A percentile compares a stretch with the other conserved stretches of the same genome.
Evolutionary conservation across 2,113 vertebrate species (phyloP).

Genomic region (Pachycephala philippinensis): DNA sequence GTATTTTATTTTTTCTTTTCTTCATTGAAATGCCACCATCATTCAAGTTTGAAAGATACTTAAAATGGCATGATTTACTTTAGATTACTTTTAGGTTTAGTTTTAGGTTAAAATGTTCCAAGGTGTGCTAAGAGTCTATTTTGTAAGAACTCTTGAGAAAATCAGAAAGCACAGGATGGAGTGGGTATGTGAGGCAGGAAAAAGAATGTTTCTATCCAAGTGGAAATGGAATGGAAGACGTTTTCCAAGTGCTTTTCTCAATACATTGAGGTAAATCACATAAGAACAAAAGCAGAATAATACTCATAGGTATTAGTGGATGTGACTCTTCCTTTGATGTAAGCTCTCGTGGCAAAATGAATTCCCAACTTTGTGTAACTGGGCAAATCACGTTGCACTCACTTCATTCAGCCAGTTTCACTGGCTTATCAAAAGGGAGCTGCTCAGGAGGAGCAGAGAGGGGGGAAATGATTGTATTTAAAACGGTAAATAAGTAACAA

Average conservation of each 20-base stretch:
- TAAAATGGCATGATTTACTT: not conserved
- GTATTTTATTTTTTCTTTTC: not conserved
- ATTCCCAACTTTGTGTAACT: not conserved
- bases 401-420: not conserved
- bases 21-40: not conserved
- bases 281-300: not conserved
- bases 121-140: not conserved
- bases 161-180: not conserved
- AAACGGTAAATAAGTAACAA: not conserved
- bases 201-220: not conserved
- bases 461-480: not conserved
- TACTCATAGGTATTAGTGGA: not conserved
- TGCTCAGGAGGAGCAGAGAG: not conserved
- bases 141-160: not conserved
- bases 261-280: not conserved
- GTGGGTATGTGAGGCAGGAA: not conserved
- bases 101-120: not conserved
- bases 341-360: not conserved
- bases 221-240: not conserved
- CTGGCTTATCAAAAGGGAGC: not conserved
- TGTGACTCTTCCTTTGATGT: not conserved
- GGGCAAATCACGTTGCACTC: not conserved
- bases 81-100: not conserved
- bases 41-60: not conserved
- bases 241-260: not conserved